Conservation (phyloP, 2,113 vertebrate species). For the Nettapus auritus region DNA sequence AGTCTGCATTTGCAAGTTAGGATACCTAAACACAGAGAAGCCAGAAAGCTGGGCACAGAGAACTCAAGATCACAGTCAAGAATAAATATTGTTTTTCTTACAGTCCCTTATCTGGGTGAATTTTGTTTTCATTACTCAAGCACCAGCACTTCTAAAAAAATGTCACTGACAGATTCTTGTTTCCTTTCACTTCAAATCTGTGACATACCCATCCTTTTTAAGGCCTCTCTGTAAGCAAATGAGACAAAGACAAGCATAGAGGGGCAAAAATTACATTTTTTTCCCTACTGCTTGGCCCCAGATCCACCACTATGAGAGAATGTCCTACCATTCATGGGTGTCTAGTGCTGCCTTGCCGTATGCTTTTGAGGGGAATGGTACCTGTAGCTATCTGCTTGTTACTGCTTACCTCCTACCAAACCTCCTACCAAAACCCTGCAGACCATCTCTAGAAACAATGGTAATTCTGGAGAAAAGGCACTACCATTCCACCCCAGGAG, state of each 20-base stretch:
- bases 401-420: not conserved
- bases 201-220: slow-evolving; percentile 5
- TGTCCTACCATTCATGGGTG: not conserved
- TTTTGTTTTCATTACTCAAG: not conserved
- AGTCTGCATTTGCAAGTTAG: not conserved
- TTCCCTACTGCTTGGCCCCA: not conserved
- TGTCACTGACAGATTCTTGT: not conserved
- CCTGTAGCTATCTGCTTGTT: not conserved
- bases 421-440: not conserved
- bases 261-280: not conserved
- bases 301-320: not conserved
- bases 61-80: slow-evolving; percentile 6
- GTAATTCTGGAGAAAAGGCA: not conserved
- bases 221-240: not conserved
- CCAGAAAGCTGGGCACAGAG: not conserved
- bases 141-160: slow-evolving; percentile 18
- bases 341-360: fast-evolving
- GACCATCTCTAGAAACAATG: not conserved
- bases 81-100: slow-evolving; percentile 2
- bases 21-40: not conserved
- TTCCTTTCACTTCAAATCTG: slow-evolving; percentile 46
- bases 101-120: not conserved
- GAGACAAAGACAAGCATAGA: slow-evolving; percentile 17
- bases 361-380: not conserved
- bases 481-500: not conserved